phyloP scores from a whole-genome alignment of 2,797 vertebrate genomes.

The Epinephelus coioides region DNA sequence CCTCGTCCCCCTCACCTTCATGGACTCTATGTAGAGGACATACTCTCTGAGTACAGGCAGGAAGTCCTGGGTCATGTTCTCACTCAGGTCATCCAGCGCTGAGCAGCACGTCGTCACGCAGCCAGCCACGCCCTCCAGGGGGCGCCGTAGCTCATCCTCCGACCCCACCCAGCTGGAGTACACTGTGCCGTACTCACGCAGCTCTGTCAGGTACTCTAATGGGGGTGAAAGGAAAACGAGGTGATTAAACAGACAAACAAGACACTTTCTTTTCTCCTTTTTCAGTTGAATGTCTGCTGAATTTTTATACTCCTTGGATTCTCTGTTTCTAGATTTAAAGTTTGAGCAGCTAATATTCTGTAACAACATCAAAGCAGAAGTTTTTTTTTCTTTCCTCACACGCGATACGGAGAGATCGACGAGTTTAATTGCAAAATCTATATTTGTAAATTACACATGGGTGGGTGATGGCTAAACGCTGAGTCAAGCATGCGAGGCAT shows the following conservation, averaged over 20 bases:
- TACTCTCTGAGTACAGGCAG: constrained; percentile 97
- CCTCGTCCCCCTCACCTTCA: constrained; percentile 89
- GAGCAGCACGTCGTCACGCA: constrained; percentile 90
- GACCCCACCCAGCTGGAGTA: constrained; percentile 93
- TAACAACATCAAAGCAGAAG: neutral
- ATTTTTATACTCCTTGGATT: neutral
- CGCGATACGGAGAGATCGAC: neutral
- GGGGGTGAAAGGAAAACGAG: accelerated
- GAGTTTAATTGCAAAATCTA: neutral
- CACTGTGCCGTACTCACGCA: constrained; percentile 93
- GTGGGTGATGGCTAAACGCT: neutral
- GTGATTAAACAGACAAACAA: neutral
- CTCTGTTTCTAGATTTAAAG: neutral
- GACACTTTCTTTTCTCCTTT: neutral
- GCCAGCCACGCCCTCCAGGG: constrained; percentile 92
- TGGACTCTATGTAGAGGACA: constrained; percentile 94
- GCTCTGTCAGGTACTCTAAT: constrained; percentile 94
- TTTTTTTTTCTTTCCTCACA: neutral
- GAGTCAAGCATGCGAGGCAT: constrained; percentile 10
- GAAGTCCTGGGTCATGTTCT: constrained; percentile 95
- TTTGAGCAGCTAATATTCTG: neutral
- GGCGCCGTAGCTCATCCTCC: constrained; percentile 90
- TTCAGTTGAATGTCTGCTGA: neutral
- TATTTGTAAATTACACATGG: constrained; percentile 25
- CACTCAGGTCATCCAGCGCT: constrained; percentile 93